Percentiles rank a stretch among this genome's conserved stretches.
These are phyloP conservation scores for Cataglyphis cursor DNA, from an alignment of 2,888 invertebrate genomes.

Conservation along the genomic window DNA sequence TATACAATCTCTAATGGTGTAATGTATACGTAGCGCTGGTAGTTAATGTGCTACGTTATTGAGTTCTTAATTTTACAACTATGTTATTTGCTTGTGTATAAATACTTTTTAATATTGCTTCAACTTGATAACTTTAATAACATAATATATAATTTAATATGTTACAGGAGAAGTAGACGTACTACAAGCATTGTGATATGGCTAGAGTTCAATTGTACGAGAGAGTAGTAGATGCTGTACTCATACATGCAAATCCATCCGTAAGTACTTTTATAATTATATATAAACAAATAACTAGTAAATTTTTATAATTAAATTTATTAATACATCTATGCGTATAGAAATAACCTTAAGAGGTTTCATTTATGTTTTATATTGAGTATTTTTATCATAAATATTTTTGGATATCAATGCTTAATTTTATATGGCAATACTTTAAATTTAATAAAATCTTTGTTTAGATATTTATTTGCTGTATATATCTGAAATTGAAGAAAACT, in stretches of 20 bases:
- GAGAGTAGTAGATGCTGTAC: slow-evolving; percentile 59
- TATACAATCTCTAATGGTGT: background rate
- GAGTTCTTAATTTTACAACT: slow-evolving; percentile 11
- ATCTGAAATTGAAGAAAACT: background rate
- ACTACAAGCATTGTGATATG: slow-evolving; percentile 54
- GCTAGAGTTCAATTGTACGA: slow-evolving; percentile 67
- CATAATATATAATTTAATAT: slow-evolving; percentile 4
- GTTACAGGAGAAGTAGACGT: slow-evolving; percentile 3
- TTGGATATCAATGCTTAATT: background rate
- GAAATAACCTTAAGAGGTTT: background rate
- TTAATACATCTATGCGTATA: background rate
- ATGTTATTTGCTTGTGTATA: background rate
- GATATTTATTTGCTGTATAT: background rate
- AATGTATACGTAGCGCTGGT: background rate
- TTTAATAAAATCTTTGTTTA: background rate
- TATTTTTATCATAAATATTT: background rate
- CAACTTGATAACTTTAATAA: background rate
- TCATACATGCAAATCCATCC: background rate
- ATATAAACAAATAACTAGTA: background rate
- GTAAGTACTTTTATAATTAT: slow-evolving; percentile 60
- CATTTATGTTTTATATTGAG: background rate
- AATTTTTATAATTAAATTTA: background rate
- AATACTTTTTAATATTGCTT: background rate
- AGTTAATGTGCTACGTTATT: background rate
- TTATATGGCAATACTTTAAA: background rate